Conservation (phyloP, 2,797 vertebrate genomes). For the Percopsis omiscomaycus region DNA sequence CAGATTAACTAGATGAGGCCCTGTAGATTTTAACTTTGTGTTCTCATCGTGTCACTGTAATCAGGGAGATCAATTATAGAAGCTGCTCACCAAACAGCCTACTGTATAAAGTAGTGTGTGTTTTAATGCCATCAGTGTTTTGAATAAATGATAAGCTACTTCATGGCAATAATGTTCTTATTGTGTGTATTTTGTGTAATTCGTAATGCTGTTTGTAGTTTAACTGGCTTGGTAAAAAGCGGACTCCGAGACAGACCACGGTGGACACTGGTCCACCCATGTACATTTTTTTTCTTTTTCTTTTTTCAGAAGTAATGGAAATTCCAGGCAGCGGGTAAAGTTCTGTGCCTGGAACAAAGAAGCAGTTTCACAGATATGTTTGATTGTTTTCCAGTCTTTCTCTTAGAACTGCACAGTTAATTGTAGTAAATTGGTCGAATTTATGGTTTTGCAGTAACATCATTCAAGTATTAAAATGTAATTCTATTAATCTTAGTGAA, state of each 20-base stretch:
- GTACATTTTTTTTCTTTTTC: not conserved
- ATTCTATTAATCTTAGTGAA: too few relatives aligned
- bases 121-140: not conserved
- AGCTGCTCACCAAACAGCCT: too few relatives aligned
- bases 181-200: too few relatives aligned
- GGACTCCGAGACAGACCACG: conserved; percentile 17
- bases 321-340: conserved; percentile 58
- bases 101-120: not conserved
- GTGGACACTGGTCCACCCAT: conserved; percentile 46
- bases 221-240: conserved; percentile 30
- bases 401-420: too few relatives aligned
- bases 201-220: conserved; percentile 10
- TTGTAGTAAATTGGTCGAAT: too few relatives aligned
- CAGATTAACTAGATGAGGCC: too few relatives aligned
- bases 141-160: not conserved
- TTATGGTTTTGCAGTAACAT: too few relatives aligned
- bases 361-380: conserved; percentile 20
- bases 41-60: not conserved
- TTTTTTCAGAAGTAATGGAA: conserved; percentile 44
- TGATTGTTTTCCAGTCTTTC: not conserved
- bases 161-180: too few relatives aligned
- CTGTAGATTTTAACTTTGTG: too few relatives aligned
- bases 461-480: too few relatives aligned
- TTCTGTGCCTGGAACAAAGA: conserved; percentile 47
- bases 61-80: not conserved